Conservation (phyloP, 2,113 vertebrate species). For the Elephas maximus region DNA sequence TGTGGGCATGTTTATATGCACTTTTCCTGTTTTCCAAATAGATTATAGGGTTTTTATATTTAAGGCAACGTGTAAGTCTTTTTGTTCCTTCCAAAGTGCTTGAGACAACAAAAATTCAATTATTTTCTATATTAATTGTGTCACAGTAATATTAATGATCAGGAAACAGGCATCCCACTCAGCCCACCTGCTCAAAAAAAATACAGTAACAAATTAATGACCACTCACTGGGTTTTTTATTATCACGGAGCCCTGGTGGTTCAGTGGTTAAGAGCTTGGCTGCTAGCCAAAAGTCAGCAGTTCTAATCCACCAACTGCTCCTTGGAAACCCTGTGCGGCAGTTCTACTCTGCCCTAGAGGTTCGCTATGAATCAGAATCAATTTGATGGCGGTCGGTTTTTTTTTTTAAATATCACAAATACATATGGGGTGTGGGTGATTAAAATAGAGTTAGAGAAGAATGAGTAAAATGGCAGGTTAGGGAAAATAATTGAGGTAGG, state of each 20-base stretch:
- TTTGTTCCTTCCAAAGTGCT: neutral
- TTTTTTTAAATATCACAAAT: too few species aligned
- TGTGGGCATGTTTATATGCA: neutral
- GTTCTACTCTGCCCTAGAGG: too few species aligned
- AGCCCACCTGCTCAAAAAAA: fast-evolving
- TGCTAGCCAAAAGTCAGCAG: too few species aligned
- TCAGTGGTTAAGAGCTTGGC: too few species aligned
- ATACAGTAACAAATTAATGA: too few species aligned
- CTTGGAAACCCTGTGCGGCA: too few species aligned
- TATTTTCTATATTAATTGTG: neutral
- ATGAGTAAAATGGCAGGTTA: neutral
- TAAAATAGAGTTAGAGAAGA: neutral
- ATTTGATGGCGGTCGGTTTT: too few species aligned
- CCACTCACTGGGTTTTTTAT: neutral
- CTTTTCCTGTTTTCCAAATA: neutral
- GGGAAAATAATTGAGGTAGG: neutral
- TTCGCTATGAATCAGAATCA: too few species aligned
- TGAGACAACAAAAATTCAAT: neutral
- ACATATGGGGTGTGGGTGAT: fast-evolving
- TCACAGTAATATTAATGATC: neutral
- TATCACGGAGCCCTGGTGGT: neutral
- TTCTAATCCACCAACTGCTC: too few species aligned
- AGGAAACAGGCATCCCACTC: neutral
- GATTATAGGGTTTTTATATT: neutral
- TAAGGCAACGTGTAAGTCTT: neutral